Base-by-base conservation (phyloP, 1,140 invertebrate genomes). In the Bombus affinis region DNA sequence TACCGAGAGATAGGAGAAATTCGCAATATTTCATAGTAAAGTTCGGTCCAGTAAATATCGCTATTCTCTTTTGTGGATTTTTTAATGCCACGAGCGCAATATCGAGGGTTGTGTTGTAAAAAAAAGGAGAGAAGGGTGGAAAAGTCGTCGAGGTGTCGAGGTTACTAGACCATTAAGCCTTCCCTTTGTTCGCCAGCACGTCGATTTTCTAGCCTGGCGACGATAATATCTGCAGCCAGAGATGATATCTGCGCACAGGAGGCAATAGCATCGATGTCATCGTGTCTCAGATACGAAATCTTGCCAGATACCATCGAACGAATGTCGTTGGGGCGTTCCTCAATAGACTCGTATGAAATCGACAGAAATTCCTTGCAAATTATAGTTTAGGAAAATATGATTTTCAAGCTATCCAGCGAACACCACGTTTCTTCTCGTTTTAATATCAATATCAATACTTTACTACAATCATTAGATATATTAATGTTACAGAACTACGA, bases 221-320 rank as follows among this genome's bases (percentile, higher is more conserved):
- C 75, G 75, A 84, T 71, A 71, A 71, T 78, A 84, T 78, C 82
- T 71, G 35, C n/a, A n/a, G 75, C 75, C 53, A 10, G 82, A 78
- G 82, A 83, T 78, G 53, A 84, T 74, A 84, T 84, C 75, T 68
- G 22, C 47, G 47, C 62, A 3, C 68, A 37, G 32, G 0, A 37
- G 37, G 66, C 22, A 71, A 71, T 32, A 15, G 9, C 37, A 22
- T 35, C n/a, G 37, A 73, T 81, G 53, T 81, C 79, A 37, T 57
- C 53, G 68, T n/a, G 53, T 39, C 22, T 59, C 6, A 3, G 68
- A 81, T 72, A 81, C 66, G 66, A 71, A 28, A 80, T 80, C 66
- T 70, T 53, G 42, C 74, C 42, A 44, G 37, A 71, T 53, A 72
- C 2, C 18, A 22, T 59, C 47, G 47, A 75, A 22, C 42, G 28